Base-by-base conservation (phyloP, 2,797 vertebrate species). In the Furcifer pardalis region DNA sequence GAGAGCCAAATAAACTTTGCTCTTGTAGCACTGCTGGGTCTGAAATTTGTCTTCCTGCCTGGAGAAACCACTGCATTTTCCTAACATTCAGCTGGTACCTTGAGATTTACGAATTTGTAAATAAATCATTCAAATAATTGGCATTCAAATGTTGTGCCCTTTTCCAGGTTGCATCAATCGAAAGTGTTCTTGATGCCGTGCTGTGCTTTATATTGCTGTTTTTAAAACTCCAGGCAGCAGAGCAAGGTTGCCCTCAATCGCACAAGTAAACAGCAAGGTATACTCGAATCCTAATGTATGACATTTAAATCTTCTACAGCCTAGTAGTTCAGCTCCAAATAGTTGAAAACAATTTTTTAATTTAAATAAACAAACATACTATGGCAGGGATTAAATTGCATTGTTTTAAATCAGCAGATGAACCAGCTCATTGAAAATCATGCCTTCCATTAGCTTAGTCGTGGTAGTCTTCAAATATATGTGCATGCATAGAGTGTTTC, bases 361-460 rank as follows among this genome's bases (percentile, higher is more conserved):
- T 77, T 81, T 46, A 77, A 86, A 49, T 40, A 30, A 63, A 77
- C n/a, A 27, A 77, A 52, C 2, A 27, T 25, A 60, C 71, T 66
- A 62, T 17, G 12, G 27, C 63, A 62, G 56, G 19, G 23, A 52
- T 86, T 77, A 46, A 76, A 72, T 30, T 49, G 32, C 52, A 71
- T 62, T 82, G 65, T 86, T 86, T 77, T 81, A 63, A 19, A 40
- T 32, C 75, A 77, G 10, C 65, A 10, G 21, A 77, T 65, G 65
- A 71, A 35, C 1, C 19, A 86, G 30, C 35, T 82, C 27, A 37
- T 82, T 86, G 62, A 49, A 77, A 84, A 71, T 59, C 23, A 35
- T 77, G 56, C 27, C n/a, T 60, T 40, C 42, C 77, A n/a, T 82
- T 86, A 77, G 32, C 79, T 71, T 72, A 71, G 23, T n/a, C n/a